These are phyloP conservation scores for Artibeus jamaicensis DNA, from an alignment of 2,797 vertebrate genomes.

Conservation along the genomic window DNA sequence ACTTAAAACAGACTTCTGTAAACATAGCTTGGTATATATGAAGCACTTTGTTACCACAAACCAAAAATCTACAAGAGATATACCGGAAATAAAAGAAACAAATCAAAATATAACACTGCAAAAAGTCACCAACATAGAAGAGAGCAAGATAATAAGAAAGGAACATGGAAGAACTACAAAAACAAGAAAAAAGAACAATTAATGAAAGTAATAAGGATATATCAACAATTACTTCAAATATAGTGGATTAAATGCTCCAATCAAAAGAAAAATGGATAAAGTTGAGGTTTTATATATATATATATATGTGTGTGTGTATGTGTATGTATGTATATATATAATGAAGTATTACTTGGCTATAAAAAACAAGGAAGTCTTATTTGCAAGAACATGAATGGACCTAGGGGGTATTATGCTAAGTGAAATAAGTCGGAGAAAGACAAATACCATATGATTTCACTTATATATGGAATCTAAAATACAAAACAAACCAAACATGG, in stretches of 20 bases:
- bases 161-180: neutral
- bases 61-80: neutral
- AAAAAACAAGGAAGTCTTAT: neutral
- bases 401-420: neutral
- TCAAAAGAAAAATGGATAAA: neutral
- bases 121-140: neutral
- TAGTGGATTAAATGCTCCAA: neutral
- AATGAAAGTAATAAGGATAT: neutral
- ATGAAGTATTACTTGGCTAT: neutral
- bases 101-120: neutral
- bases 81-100: neutral
- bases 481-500: neutral
- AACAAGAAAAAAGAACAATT: neutral
- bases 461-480: neutral
- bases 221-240: neutral
- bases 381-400: neutral
- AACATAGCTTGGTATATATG: neutral
- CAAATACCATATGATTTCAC: neutral
- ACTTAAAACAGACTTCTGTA: neutral
- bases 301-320: too few species aligned
- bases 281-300: neutral
- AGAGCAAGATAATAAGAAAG: neutral
- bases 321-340: neutral
- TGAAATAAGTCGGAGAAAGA: neutral
- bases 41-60: neutral